phyloP scores from a whole-genome alignment of 2,113 vertebrate genomes.

The Catharus fuscescens region DNA sequence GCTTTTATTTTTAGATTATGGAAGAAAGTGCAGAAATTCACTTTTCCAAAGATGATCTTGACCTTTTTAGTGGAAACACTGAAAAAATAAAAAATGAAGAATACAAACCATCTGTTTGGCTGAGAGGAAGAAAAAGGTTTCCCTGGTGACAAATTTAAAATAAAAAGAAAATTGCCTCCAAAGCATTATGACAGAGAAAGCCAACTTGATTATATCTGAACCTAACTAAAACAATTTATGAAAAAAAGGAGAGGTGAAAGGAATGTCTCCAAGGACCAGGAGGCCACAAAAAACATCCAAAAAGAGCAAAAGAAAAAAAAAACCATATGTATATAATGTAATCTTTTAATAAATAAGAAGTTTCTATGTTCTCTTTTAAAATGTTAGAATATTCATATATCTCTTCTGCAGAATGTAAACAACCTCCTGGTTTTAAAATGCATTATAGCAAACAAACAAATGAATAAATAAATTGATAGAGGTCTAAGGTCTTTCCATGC shows the following conservation, averaged over 20 bases:
- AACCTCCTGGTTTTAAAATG: not conserved
- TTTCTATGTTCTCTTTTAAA: slow-evolving; percentile 3
- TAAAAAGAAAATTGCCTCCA: slow-evolving; percentile 71
- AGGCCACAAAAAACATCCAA: slow-evolving; percentile 24
- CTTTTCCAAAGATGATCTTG: slow-evolving; percentile 38
- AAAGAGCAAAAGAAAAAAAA: not conserved
- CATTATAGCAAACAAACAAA: not conserved
- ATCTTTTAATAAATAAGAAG: not conserved
- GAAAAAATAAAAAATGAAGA: slow-evolving; percentile 38
- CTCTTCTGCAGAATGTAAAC: not conserved
- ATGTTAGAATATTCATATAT: not conserved
- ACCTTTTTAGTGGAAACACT: slow-evolving; percentile 5
- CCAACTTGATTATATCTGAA: slow-evolving; percentile 65
- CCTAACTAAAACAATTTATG: slow-evolving; percentile 54
- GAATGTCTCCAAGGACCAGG: slow-evolving; percentile 16
- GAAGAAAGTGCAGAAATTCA: slow-evolving; percentile 38
- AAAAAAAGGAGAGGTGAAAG: slow-evolving; percentile 49
- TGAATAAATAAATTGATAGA: not conserved
- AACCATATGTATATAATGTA: not conserved
- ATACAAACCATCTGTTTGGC: slow-evolving; percentile 76
- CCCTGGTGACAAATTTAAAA: slow-evolving; percentile 74
- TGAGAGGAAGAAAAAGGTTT: slow-evolving; percentile 62
- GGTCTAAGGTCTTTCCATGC: not conserved
- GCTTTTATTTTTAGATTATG: slow-evolving; percentile 45
- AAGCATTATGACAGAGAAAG: slow-evolving; percentile 43